Conservation (phyloP, 2,888 invertebrate species). For the Campoplex capitator region DNA sequence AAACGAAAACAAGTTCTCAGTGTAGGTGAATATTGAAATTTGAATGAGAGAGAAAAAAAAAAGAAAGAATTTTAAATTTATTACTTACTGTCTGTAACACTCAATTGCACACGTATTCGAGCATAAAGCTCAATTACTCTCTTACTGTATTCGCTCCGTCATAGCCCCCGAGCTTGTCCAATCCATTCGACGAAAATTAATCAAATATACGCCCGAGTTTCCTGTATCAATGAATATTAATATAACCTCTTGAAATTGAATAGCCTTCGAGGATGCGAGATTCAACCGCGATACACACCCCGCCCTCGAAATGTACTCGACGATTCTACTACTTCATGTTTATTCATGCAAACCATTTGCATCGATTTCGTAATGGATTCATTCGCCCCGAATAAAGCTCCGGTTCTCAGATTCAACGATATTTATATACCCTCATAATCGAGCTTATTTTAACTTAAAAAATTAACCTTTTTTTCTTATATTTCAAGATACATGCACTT, state of each 20-base stretch:
- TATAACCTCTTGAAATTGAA: constrained; percentile 6
- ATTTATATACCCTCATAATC: background rate
- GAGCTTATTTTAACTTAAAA: background rate
- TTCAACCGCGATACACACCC: background rate
- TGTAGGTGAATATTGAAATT: background rate
- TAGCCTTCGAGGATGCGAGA: constrained; percentile 2
- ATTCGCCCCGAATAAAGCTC: background rate
- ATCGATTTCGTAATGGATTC: background rate
- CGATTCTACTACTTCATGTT: background rate
- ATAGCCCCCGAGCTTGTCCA: background rate
- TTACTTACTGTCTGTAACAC: background rate
- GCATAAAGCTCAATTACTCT: constrained; percentile 1
- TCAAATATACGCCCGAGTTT: constrained; percentile 20
- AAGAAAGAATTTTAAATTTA: background rate
- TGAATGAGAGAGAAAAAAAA: background rate
- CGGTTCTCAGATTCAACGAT: background rate
- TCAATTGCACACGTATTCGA: background rate
- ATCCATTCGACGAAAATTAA: constrained; percentile 10
- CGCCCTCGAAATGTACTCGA: constrained; percentile 2
- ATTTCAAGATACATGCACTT: background rate
- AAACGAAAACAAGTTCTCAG: background rate
- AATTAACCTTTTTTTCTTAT: background rate
- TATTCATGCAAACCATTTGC: background rate
- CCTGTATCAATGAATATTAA: constrained; percentile 16
- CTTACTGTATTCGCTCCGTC: background rate